phyloP scores from a whole-genome alignment of 2,888 invertebrate species.

The Xanthorhoe spadicearia region DNA sequence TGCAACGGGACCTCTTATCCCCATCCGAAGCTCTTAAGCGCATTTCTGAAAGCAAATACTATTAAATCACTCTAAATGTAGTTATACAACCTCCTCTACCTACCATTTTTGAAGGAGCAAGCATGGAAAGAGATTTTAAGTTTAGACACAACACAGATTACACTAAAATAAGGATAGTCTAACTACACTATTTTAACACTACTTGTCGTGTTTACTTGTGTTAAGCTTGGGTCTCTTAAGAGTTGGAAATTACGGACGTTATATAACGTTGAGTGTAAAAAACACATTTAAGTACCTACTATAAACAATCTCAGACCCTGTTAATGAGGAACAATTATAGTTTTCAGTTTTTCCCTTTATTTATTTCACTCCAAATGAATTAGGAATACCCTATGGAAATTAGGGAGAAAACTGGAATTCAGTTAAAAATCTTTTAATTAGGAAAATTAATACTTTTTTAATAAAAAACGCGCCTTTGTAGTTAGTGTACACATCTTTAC shows the following conservation, averaged over 20 bases:
- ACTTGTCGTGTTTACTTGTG: slow-evolving; percentile 10
- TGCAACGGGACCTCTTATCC: neutral
- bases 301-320: no score
- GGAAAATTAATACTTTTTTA: no score
- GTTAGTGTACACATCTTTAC: no score
- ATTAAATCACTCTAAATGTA: slow-evolving; percentile 65
- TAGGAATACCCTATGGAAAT: no score
- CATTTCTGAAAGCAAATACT: slow-evolving; percentile 49
- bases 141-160: slow-evolving; percentile 61
- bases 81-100: slow-evolving; percentile 84
- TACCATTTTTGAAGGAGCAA: slow-evolving; percentile 84
- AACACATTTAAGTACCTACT: no score
- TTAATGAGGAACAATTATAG: no score
- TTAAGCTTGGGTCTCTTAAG: slow-evolving; percentile 1
- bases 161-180: slow-evolving; percentile 46
- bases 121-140: slow-evolving; percentile 83
- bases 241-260: neutral
- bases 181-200: slow-evolving; percentile 24
- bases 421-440: no score
- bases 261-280: neutral
- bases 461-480: no score
- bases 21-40: slow-evolving; percentile 34
- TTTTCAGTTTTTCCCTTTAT: no score
- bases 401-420: no score
- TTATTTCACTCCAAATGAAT: no score